Percentiles rank a stretch among this genome's conserved stretches.
These are phyloP conservation scores for Ochotona curzoniae DNA, from an alignment of 2,113 vertebrate genomes.

Conservation along the genomic window DNA sequence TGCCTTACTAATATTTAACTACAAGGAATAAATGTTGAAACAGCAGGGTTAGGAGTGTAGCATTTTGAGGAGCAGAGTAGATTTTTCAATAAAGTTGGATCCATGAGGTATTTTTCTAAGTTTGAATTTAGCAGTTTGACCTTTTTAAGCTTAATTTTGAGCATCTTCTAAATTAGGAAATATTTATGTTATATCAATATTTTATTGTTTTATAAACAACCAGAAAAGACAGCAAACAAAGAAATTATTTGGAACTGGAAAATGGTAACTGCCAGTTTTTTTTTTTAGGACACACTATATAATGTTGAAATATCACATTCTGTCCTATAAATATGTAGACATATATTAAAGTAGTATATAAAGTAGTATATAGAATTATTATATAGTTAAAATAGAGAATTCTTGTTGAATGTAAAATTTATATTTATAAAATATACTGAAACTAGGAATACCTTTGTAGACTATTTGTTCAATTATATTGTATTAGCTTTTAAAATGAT, in stretches of 20 bases:
- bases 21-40: not conserved
- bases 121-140: not conserved
- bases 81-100: too few relatives aligned
- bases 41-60: rapidly evolving
- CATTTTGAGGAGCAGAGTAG: not conserved
- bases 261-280: too few relatives aligned
- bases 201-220: too few relatives aligned
- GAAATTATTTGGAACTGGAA: too few relatives aligned
- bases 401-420: too few relatives aligned
- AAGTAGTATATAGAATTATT: too few relatives aligned
- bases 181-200: conserved; percentile 34
- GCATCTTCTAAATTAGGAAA: not conserved
- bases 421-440: not conserved
- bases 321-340: too few relatives aligned
- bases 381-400: too few relatives aligned
- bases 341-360: too few relatives aligned
- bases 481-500: not conserved
- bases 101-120: not conserved
- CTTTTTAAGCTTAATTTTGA: not conserved
- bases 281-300: too few relatives aligned
- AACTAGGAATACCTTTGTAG: not conserved
- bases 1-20: conserved; percentile 27
- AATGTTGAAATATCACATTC: too few relatives aligned
- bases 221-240: too few relatives aligned
- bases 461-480: conserved; percentile 10